Conservation (phyloP, 2,888 invertebrate species). For the Pteria penguin region DNA sequence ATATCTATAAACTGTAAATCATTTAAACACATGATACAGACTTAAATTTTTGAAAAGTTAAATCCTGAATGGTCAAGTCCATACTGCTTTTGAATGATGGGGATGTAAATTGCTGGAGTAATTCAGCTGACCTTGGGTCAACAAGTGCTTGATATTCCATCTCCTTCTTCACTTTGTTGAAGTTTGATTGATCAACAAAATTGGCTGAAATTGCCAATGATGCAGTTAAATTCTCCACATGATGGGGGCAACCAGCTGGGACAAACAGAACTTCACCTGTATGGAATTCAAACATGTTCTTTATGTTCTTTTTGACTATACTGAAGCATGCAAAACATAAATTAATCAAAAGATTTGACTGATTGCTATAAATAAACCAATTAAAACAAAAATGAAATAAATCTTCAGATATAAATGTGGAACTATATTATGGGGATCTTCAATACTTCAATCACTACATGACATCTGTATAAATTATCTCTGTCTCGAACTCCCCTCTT, state of each 20-base stretch:
- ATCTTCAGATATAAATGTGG: no score
- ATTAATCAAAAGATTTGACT: no score
- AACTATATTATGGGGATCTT: no score
- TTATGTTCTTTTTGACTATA: no score
- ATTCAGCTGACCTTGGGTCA: conserved; percentile 65
- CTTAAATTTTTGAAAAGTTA: conserved; percentile 57
- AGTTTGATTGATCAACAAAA: conserved; percentile 74
- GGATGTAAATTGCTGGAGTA: conserved; percentile 58
- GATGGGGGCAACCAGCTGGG: conserved; percentile 75
- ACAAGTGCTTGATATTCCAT: conserved; percentile 64
- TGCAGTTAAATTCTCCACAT: conserved; percentile 71
- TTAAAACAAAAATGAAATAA: no score
- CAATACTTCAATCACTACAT: no score
- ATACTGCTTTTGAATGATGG: conserved; percentile 50
- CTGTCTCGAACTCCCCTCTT: no score
- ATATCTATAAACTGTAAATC: not conserved
- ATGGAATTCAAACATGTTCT: no score
- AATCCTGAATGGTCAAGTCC: conserved; percentile 48
- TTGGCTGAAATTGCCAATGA: conserved; percentile 77
- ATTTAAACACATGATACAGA: no score
- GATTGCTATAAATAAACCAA: no score
- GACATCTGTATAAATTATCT: no score
- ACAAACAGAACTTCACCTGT: conserved; percentile 77
- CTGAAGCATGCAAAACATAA: no score
- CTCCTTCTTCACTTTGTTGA: conserved; percentile 64